Conservation (phyloP, 2,113 vertebrate species). For the Clarias gariepinus region DNA sequence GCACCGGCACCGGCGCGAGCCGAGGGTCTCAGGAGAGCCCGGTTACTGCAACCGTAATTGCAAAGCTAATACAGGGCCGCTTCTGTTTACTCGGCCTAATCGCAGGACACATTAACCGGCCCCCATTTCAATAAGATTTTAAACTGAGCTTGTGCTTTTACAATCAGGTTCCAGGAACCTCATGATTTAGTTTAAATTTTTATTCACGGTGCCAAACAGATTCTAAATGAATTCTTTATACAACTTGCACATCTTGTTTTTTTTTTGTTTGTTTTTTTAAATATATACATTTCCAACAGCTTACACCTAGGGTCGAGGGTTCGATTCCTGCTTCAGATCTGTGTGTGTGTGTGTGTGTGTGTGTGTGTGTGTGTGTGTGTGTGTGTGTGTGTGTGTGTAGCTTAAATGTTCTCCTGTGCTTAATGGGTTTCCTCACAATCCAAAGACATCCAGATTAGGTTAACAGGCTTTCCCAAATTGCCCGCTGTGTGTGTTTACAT, state of each 20-base stretch:
- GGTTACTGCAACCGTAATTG: constrained; percentile 50
- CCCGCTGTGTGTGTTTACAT: too few species aligned
- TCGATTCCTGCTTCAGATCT: too few species aligned
- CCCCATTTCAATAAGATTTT: constrained; percentile 27
- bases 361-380: too few species aligned
- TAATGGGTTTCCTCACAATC: too few species aligned
- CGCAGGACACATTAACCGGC: constrained; percentile 25
- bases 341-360: too few species aligned
- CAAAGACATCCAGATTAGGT: too few species aligned
- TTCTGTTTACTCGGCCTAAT: constrained; percentile 51
- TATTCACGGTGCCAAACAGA: background rate
- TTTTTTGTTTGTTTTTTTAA: background rate
- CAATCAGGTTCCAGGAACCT: background rate
- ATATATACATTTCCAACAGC: background rate
- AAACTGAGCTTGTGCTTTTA: background rate
- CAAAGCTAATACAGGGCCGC: constrained; percentile 44
- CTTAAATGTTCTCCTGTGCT: too few species aligned
- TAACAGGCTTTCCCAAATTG: too few species aligned
- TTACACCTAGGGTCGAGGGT: background rate
- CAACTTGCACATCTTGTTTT: too few species aligned
- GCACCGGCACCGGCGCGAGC: constrained; percentile 25
- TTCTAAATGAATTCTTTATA: background rate
- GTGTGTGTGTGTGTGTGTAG: too few species aligned
- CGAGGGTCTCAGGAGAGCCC: constrained; percentile 31
- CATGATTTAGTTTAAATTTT: background rate